A percentile compares a stretch with the other conserved stretches of the same genome.
Conservation (phyloP, 1,140 invertebrate species). For the Drosophila chauvacae region DNA sequence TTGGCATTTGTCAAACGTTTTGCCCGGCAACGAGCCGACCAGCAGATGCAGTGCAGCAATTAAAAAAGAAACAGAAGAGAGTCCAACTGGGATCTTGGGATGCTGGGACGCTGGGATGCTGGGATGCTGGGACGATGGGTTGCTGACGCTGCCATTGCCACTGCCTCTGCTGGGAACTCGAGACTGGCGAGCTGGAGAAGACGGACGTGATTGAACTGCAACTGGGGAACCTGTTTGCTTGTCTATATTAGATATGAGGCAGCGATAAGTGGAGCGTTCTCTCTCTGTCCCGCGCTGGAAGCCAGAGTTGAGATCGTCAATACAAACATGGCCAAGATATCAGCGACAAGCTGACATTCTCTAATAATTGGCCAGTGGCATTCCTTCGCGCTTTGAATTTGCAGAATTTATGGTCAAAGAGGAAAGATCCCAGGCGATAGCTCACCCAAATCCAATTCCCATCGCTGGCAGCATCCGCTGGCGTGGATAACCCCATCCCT, state of each 20-base stretch:
- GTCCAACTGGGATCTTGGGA: constrained; percentile 47
- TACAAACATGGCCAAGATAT: constrained; percentile 82
- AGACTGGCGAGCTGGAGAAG: constrained; percentile 32
- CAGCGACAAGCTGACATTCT: constrained; percentile 82
- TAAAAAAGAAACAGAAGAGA: constrained; percentile 57
- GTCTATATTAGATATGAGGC: constrained; percentile 83
- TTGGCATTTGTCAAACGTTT: constrained; percentile 80
- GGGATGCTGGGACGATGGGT: constrained; percentile 34
- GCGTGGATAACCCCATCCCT: not conserved
- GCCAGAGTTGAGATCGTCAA: constrained; percentile 73
- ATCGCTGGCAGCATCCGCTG: constrained; percentile 60
- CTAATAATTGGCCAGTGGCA: constrained; percentile 82
- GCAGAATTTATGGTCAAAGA: constrained; percentile 80
- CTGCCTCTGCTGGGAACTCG: constrained; percentile 39
- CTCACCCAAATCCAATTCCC: constrained; percentile 38
- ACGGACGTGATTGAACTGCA: constrained; percentile 77
- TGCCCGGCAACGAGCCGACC: constrained; percentile 45
- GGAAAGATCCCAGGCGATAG: constrained; percentile 38
- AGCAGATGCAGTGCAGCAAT: constrained; percentile 77
- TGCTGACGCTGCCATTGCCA: constrained; percentile 1
- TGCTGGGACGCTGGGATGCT: constrained; percentile 34
- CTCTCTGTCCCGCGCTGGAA: constrained; percentile 48
- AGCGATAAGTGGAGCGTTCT: constrained; percentile 79
- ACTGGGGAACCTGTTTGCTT: constrained; percentile 76
- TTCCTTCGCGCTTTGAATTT: constrained; percentile 83